Evolutionary conservation across 2,113 vertebrate genomes (phyloP).

Genomic region (Phalacrocorax pelagicus): DNA sequence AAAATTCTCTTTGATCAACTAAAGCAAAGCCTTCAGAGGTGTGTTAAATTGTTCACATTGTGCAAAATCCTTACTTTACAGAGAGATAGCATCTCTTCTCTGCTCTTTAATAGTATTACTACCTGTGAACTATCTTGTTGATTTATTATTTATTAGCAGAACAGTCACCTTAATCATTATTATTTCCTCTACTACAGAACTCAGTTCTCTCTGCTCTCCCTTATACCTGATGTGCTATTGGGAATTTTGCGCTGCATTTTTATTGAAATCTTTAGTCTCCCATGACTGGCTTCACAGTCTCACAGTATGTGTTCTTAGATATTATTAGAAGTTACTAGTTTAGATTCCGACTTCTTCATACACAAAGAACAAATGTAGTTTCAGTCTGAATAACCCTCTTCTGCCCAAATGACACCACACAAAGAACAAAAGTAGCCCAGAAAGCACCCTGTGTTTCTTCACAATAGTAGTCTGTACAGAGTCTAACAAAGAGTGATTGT

Average conservation of each 20-base stretch:
- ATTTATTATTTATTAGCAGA: constrained; percentile 56
- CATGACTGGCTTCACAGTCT: background rate
- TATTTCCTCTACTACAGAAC: background rate
- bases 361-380: background rate
- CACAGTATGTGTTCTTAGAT: background rate
- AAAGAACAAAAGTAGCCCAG: background rate
- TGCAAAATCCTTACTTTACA: constrained; percentile 26
- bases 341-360: background rate
- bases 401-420: background rate
- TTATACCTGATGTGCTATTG: background rate
- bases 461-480: background rate
- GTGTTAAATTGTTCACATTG: constrained; percentile 44
- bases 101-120: background rate
- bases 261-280: background rate
- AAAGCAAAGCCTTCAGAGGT: constrained; percentile 39
- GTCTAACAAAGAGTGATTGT: background rate
- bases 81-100: background rate
- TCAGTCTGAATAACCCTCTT: background rate
- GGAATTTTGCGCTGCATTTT: background rate
- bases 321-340: background rate
- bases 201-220: background rate
- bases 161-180: background rate
- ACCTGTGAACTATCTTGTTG: background rate
- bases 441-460: background rate
- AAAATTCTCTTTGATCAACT: constrained; percentile 66